These are phyloP conservation scores for Drosophila prolongata DNA, from an alignment of 2,888 invertebrate species.

Conservation along the genomic window DNA sequence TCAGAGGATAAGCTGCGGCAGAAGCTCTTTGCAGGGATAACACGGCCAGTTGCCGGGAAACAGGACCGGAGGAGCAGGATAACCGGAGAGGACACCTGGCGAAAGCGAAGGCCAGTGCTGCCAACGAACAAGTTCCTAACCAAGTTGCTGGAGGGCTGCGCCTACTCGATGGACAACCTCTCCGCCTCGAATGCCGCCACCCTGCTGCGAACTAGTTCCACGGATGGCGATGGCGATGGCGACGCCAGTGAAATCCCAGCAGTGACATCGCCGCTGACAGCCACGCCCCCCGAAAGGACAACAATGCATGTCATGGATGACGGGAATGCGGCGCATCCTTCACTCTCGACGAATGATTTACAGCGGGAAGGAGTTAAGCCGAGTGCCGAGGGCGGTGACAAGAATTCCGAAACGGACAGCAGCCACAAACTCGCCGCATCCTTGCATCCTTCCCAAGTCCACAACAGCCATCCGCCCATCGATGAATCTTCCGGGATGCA, in stretches of 20 bases:
- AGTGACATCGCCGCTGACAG: constrained; percentile 1
- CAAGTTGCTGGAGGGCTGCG: constrained; percentile 84
- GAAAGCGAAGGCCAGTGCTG: constrained; percentile 58
- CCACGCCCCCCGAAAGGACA: constrained; percentile 9
- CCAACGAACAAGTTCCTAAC: constrained; percentile 85
- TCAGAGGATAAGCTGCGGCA: constrained; percentile 84
- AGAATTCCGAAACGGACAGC: constrained; percentile 23
- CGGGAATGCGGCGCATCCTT: constrained; percentile 79
- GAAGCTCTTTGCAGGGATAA: constrained; percentile 43
- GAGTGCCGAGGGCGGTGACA: constrained; percentile 16
- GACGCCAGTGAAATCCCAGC: constrained; percentile 6
- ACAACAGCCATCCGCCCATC: neutral
- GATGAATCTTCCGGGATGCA: constrained; percentile 30
- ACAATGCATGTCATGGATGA: constrained; percentile 23
- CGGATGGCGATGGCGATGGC: constrained; percentile 8
- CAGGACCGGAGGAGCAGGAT: constrained; percentile 3
- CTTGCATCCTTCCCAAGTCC: neutral
- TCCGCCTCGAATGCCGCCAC: constrained; percentile 53
- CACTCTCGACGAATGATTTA: constrained; percentile 85
- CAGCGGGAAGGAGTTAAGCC: constrained; percentile 60
- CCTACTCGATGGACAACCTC: constrained; percentile 85
- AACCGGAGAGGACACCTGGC: constrained; percentile 18
- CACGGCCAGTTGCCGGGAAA: constrained; percentile 10
- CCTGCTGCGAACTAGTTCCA: constrained; percentile 42
- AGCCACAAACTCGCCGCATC: constrained; percentile 16